A percentile compares a stretch with the other conserved stretches of the same genome.
These are phyloP conservation scores for Callithrix jacchus DNA, from an alignment of 2,113 vertebrate species.

Conservation along the genomic window DNA sequence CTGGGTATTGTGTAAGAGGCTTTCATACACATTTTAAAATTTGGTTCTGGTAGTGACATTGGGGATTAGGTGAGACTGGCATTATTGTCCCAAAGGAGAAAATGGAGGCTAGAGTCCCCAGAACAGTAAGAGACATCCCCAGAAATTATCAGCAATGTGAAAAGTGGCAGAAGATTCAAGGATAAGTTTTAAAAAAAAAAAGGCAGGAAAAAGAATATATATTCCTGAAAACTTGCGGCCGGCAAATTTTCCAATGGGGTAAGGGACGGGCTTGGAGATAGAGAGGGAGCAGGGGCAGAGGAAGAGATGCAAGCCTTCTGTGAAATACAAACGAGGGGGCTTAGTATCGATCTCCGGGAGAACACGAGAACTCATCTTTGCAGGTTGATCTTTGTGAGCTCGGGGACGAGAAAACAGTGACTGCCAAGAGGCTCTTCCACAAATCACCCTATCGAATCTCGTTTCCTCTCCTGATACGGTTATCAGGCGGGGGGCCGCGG, in stretches of 20 bases:
- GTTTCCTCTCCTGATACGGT: slow-evolving; percentile 43
- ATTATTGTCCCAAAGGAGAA: not conserved
- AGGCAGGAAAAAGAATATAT: not conserved
- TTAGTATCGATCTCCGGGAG: slow-evolving; percentile 52
- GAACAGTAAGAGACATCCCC: not conserved
- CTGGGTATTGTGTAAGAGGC: not conserved
- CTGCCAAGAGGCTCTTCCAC: slow-evolving; percentile 40
- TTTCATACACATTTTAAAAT: not conserved
- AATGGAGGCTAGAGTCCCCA: too few species aligned
- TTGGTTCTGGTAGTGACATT: not conserved
- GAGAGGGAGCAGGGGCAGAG: not conserved
- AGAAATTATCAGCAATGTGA: not conserved
- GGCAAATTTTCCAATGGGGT: not conserved
- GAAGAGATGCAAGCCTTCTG: not conserved
- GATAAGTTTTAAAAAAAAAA: not conserved
- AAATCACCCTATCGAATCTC: slow-evolving; percentile 37
- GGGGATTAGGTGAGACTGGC: not conserved
- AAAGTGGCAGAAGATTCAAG: not conserved
- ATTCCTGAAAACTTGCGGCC: not conserved
- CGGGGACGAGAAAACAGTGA: not conserved
- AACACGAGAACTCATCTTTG: not conserved
- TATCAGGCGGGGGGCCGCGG: slow-evolving; percentile 8
- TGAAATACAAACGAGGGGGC: not conserved
- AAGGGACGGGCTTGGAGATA: rapidly evolving
- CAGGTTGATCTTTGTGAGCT: not conserved